phyloP scores from a whole-genome alignment of 2,888 invertebrate species.

The Ephialtes manifestator region DNA sequence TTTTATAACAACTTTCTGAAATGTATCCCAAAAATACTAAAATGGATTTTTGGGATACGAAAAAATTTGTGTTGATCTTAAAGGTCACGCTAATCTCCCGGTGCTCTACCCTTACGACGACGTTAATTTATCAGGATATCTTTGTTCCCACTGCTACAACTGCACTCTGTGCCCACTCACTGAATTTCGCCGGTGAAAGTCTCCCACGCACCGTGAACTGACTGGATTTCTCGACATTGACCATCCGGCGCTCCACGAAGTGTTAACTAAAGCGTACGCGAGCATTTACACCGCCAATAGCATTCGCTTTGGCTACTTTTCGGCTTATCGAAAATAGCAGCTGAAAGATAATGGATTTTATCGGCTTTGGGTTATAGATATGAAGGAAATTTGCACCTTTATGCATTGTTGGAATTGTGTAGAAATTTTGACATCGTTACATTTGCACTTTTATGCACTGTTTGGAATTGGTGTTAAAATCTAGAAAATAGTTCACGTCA shows the following conservation, averaged over 20 bases:
- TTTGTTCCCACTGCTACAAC: slow-evolving; percentile 35
- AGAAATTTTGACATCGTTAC: too few species aligned
- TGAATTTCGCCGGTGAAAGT: slow-evolving; percentile 37
- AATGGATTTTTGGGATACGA: too few species aligned
- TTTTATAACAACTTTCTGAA: too few species aligned
- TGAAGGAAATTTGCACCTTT: too few species aligned
- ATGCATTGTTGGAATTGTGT: too few species aligned
- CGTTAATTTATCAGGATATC: slow-evolving; percentile 61
- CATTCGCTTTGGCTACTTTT: slow-evolving; percentile 22
- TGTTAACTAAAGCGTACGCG: slow-evolving; percentile 17
- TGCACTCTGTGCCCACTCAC: not conserved
- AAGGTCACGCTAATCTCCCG: slow-evolving; percentile 51
- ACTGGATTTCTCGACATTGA: slow-evolving; percentile 37
- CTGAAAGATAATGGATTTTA: not conserved
- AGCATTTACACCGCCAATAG: not conserved
- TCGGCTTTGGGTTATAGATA: not conserved
- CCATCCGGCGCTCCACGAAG: slow-evolving; percentile 14
- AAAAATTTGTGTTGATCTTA: too few species aligned
- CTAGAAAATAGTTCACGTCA: too few species aligned
- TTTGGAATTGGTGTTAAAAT: too few species aligned
- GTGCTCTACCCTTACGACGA: slow-evolving; percentile 58
- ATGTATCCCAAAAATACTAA: too few species aligned
- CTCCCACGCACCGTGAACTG: slow-evolving; percentile 32
- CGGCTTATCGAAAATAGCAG: slow-evolving; percentile 28
- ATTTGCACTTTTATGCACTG: too few species aligned